A percentile compares a stretch with the other conserved stretches of the same genome.
Conservation (phyloP, 2,113 vertebrate genomes). For the Chionomys nivalis region DNA sequence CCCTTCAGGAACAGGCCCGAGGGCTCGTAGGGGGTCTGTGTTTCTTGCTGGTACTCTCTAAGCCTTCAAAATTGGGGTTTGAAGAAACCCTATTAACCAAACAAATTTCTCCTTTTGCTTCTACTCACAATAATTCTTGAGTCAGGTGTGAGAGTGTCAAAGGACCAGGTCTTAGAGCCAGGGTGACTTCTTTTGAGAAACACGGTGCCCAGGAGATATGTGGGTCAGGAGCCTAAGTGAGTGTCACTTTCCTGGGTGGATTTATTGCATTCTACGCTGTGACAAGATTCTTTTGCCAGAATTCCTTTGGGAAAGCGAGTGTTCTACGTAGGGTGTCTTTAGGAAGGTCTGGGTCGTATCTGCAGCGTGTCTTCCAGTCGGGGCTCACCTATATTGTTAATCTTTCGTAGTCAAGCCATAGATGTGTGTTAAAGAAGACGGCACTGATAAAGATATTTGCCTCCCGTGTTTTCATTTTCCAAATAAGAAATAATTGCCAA, state of each 20-base stretch:
- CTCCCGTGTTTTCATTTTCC: neutral
- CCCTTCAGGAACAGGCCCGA: neutral
- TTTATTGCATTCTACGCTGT: neutral
- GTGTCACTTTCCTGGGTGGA: neutral
- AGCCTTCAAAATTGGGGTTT: neutral
- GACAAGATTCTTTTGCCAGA: neutral
- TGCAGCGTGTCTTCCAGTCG: neutral
- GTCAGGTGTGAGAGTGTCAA: neutral
- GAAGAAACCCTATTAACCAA: neutral
- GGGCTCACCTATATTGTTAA: neutral
- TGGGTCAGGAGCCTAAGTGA: neutral
- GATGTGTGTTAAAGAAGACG: neutral
- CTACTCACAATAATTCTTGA: neutral
- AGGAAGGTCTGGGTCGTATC: neutral
- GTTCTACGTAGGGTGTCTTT: neutral
- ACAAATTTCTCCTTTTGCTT: neutral
- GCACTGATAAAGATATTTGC: neutral
- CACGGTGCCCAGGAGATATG: neutral
- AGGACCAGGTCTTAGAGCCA: neutral
- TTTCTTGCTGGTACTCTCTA: neutral
- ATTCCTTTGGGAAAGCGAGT: constrained; percentile 2
- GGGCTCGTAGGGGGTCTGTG: neutral
- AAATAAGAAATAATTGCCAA: neutral
- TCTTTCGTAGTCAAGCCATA: neutral
- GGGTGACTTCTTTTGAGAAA: neutral